Evolutionary conservation across 2,113 vertebrate species (phyloP), one percentile per base, ranked within the genome.

Genomic region (Syngnathus typhle): DNA sequence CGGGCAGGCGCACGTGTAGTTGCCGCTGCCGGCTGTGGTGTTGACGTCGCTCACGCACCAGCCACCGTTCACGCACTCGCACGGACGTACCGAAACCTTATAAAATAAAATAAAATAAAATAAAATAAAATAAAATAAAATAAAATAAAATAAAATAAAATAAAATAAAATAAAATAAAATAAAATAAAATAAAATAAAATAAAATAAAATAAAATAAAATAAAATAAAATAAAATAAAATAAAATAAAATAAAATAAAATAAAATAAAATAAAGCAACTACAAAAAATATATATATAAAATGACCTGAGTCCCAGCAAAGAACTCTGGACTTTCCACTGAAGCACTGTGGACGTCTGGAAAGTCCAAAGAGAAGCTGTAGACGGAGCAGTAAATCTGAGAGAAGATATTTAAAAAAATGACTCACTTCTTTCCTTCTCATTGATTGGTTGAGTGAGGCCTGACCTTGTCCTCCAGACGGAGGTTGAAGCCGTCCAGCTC

Each of bases 401-500:
- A 46, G 19, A 71, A 56, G 16, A 13, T 36, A 51, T 9, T 6
- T 4, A n/a, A 13, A 16, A 49, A 43, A 61, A 51, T 12, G 23
- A 13, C 2, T 38, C 18, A 51, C 6, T 46, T 65, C 46, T 65
- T 41, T 36, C 12, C 16, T 10, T 3, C 15, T 64, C 15, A 39
- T 39, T 36, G 19, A 27, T 11, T 4, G 18, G 6, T 3, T 5
- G 36, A 11, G 23, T 13, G 8, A 12, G 38, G 19, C 16, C 56
- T 52, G 71, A 98, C 95, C 87, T 81, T 93, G 76, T 98, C 95
- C 82, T 94, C 94, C 47, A 98, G 90, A 70, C 93, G 90, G 36
- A 97, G 27, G 55, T 93, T 96, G 82, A 96, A 91, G 9, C 95
- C 94, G 55, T 98, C 95, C 75, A 98, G 74, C 75, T 98, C 94